Evolutionary conservation across 2,113 vertebrate genomes (phyloP).

Genomic region (Gnathonemus longibarbis): DNA sequence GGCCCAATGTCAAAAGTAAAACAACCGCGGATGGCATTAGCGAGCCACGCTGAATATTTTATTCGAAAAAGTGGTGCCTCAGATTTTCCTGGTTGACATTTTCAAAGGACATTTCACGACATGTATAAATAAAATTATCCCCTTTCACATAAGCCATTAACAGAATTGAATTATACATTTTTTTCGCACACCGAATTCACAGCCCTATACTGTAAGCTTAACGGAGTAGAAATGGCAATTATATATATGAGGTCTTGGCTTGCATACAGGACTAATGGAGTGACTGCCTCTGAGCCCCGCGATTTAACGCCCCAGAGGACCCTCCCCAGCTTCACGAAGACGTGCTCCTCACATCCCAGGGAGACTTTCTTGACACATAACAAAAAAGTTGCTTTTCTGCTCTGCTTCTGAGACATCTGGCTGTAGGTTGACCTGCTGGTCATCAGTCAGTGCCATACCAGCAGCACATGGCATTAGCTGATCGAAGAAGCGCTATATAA

Average conservation of each 20-base stretch:
- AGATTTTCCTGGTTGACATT: conserved; percentile 23
- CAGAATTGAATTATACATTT: conserved; percentile 43
- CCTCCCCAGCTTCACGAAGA: background rate
- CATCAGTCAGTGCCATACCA: background rate
- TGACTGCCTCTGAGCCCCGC: conserved; percentile 18
- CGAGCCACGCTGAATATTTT: conserved; percentile 36
- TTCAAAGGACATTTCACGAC: conserved; percentile 31
- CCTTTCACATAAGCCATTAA: conserved; percentile 36
- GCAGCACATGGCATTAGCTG: background rate
- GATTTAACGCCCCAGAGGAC: conserved; percentile 19
- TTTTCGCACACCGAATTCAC: conserved; percentile 19
- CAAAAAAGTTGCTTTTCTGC: background rate
- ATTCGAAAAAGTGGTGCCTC: conserved; percentile 20
- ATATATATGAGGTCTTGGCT: conserved; percentile 34
- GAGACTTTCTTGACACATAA: background rate
- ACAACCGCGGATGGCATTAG: conserved; percentile 26
- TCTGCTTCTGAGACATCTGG: background rate
- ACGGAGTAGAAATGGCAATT: conserved; percentile 34
- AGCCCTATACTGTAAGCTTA: conserved; percentile 30
- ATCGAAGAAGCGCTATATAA: background rate
- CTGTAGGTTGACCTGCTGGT: background rate
- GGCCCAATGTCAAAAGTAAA: conserved; percentile 28
- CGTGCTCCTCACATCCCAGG: background rate
- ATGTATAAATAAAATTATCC: conserved; percentile 33
- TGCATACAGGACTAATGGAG: conserved; percentile 34